Evolutionary conservation across 2,113 vertebrate genomes (phyloP), one percentile per base, ranked within the genome.

Genomic region (Sorex araneus): DNA sequence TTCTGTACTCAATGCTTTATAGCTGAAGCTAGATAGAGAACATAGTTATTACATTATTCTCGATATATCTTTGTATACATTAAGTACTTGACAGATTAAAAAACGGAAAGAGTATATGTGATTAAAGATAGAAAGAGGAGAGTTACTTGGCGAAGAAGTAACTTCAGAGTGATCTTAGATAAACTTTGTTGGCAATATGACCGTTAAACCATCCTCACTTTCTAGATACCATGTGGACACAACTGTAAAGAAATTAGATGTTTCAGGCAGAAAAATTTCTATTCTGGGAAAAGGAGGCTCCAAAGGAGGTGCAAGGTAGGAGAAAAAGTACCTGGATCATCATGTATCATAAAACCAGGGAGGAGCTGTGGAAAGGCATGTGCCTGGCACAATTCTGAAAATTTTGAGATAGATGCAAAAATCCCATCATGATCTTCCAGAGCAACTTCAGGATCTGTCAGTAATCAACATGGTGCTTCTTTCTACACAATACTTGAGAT

Each of bases 1-100:
- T n/a, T 84, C 12, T 8, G 28, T 57, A 63, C 28, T 43, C 32
- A 73, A 13, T 63, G 19, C 90, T 92, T 95, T 93, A 86, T 60
- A 67, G 70, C 60, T 43, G 82, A 84, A 77, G 78, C 81, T 87
- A 32, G n/a, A 66, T 71, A 75, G 50, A 57, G 40, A 66, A 36
- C 40, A 66, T 34, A 40, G n/a, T 34, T 54, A 57, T 40, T 73
- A 30, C 36, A 54, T 77, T 69, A 12, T 75, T 88, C 57, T 82
- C 45, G 57, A 70, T 32, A 45, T 10, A 18, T 85, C 84, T 80
- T 86, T 34, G 32, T 64, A 36, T 74, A 66, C 18, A n/a, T 70
- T 70, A 82, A 75, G 69, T 94, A 67, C 36, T 71, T 64, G 70
- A 79, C 34, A 82, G 67, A 40, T 27, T 45, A 73, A 87, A 86